A percentile compares a stretch with the other conserved stretches of the same genome.
phyloP scores from a whole-genome alignment of 2,888 invertebrate species.

The Bembecia ichneumoniformis region DNA sequence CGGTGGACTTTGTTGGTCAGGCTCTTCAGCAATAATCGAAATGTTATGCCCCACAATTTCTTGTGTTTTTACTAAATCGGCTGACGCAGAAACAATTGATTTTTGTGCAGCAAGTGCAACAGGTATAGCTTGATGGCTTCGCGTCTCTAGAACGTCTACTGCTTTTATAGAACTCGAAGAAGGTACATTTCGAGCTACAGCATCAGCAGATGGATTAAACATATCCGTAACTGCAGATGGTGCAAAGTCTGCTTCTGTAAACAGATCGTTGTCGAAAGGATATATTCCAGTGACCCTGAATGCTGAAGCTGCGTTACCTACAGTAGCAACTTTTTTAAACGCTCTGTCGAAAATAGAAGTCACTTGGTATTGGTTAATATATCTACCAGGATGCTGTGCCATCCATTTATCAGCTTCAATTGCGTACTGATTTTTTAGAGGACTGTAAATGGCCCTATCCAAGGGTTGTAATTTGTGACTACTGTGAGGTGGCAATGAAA shows the following conservation, averaged over 20 bases:
- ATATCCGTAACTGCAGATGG: neutral
- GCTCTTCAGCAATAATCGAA: no score
- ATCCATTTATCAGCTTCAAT: neutral
- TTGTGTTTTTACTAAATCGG: neutral
- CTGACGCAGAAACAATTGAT: neutral
- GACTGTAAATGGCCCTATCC: neutral
- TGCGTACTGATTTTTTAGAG: neutral
- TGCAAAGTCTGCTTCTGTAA: neutral
- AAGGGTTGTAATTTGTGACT: neutral
- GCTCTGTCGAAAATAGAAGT: neutral
- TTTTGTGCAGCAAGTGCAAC: no score
- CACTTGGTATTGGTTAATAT: neutral
- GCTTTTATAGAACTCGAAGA: no score
- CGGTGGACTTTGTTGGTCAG: neutral
- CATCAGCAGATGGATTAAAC: neutral
- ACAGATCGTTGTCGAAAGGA: neutral
- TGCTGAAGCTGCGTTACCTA: neutral
- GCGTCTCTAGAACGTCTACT: no score
- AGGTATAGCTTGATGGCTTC: no score
- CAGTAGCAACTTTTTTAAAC: neutral
- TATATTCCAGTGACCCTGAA: neutral
- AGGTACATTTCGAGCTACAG: neutral
- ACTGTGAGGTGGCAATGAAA: neutral
- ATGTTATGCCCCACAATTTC: no score
- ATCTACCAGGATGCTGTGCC: neutral